Conservation (phyloP, 2,888 invertebrate species). For the Drosophila villosipedis region DNA sequence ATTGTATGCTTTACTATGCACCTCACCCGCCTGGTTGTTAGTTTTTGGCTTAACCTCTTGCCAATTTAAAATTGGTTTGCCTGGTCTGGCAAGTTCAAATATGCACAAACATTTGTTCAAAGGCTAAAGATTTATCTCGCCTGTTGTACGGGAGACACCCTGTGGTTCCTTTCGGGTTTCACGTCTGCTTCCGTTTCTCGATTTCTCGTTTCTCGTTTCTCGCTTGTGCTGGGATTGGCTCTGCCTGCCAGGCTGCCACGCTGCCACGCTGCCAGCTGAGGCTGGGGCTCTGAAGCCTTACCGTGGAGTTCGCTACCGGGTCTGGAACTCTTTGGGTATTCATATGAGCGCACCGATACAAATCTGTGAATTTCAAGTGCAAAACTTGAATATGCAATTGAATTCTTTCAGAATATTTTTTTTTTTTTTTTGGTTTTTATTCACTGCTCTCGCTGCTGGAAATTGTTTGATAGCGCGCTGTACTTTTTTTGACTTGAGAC, state of each 20-base stretch:
- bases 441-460: slow-evolving; percentile 34
- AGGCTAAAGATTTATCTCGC: slow-evolving; percentile 78
- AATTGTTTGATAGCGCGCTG: slow-evolving; percentile 35
- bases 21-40: slow-evolving; percentile 55
- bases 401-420: slow-evolving; percentile 57
- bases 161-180: slow-evolving; percentile 66
- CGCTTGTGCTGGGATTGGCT: slow-evolving; percentile 9
- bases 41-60: slow-evolving; percentile 79
- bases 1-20: background rate
- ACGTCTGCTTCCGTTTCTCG: slow-evolving; percentile 73
- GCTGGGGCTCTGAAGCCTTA: slow-evolving; percentile 12
- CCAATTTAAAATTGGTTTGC: slow-evolving; percentile 78
- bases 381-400: slow-evolving; percentile 81
- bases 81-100: slow-evolving; percentile 71
- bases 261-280: background rate
- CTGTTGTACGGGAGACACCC: slow-evolving; percentile 72
- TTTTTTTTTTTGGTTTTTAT: slow-evolving; percentile 7
- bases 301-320: slow-evolving; percentile 28
- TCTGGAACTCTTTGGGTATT: slow-evolving; percentile 61
- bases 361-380: slow-evolving; percentile 81
- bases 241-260: background rate
- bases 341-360: slow-evolving; percentile 77
- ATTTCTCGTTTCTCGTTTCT: slow-evolving; percentile 15
- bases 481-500: slow-evolving; percentile 14
- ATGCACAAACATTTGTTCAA: slow-evolving; percentile 81